A percentile compares a stretch with the other conserved stretches of the same genome.
phyloP scores from a whole-genome alignment of 2,113 vertebrate species.

The Lophius piscatorius region DNA sequence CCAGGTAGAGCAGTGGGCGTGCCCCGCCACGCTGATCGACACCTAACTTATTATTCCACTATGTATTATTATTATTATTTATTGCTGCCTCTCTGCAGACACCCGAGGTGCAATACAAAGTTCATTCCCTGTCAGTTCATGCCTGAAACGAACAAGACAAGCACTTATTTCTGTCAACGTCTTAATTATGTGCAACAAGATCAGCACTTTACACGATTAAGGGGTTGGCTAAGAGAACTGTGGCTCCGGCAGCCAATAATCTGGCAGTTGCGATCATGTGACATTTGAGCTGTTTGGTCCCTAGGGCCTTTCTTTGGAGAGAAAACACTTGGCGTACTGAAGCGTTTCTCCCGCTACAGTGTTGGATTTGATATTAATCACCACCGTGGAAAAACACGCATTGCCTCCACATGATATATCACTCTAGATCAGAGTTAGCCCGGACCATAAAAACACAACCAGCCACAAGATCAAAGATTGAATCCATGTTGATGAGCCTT shows the following conservation, averaged over 20 bases:
- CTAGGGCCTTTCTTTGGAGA: slow-evolving; percentile 40
- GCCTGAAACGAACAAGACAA: slow-evolving; percentile 32
- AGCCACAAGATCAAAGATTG: too few species aligned
- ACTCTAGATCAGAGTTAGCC: too few species aligned
- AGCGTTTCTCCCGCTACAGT: slow-evolving; percentile 24
- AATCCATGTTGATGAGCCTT: too few species aligned
- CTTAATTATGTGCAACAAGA: slow-evolving; percentile 49
- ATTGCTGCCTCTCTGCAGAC: not conserved
- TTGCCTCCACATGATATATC: slow-evolving; percentile 38
- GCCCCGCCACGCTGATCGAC: too few species aligned
- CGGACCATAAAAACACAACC: too few species aligned
- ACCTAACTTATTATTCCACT: too few species aligned
- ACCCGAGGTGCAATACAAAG: slow-evolving; percentile 26
- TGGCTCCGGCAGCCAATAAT: slow-evolving; percentile 39
- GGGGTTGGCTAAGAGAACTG: slow-evolving; percentile 38
- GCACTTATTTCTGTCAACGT: slow-evolving; percentile 36
- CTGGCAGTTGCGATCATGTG: slow-evolving; percentile 48
- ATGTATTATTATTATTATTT: too few species aligned
- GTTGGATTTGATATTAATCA: slow-evolving; percentile 62
- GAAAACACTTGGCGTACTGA: slow-evolving; percentile 60
- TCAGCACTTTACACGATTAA: slow-evolving; percentile 33
- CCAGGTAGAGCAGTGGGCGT: slow-evolving; percentile 13
- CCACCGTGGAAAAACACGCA: slow-evolving; percentile 37
- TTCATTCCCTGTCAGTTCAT: slow-evolving; percentile 52
- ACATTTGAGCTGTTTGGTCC: slow-evolving; percentile 49